Conservation (phyloP, 2,888 invertebrate species). For the Phorcus lineatus region DNA sequence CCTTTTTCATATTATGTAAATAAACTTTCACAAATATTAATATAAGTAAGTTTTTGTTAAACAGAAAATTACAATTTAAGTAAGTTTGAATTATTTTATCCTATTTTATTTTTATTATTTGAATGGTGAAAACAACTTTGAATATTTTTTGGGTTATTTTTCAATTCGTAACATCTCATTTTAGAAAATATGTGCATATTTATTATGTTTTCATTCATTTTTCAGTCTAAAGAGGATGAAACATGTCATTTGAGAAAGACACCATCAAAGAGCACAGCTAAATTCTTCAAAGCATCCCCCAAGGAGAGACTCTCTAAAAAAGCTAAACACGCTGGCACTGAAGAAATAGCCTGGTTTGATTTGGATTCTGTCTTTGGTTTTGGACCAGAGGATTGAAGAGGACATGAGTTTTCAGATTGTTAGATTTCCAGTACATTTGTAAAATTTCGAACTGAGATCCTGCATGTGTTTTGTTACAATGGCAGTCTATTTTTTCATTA, state of each 20-base stretch:
- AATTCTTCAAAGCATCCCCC: constrained; percentile 65
- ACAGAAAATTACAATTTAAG: neutral
- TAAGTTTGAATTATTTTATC: neutral
- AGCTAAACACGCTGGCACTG: constrained; percentile 39
- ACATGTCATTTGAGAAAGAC: constrained; percentile 53
- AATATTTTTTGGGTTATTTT: neutral
- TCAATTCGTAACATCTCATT: no score
- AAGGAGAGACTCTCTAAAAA: constrained; percentile 46
- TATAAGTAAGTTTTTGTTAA: no score
- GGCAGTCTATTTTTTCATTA: neutral
- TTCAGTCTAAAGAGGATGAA: constrained; percentile 40
- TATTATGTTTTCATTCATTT: neutral
- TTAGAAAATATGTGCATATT: no score
- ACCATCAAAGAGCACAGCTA: constrained; percentile 54
- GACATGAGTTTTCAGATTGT: neutral
- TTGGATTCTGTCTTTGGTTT: constrained; percentile 69
- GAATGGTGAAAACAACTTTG: neutral
- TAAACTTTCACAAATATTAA: no score
- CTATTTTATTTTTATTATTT: neutral
- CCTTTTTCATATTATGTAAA: no score
- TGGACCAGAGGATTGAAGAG: constrained; percentile 57
- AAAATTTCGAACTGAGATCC: neutral
- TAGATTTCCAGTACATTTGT: neutral
- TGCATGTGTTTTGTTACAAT: neutral
- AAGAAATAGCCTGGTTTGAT: constrained; percentile 68